A percentile compares a stretch with the other conserved stretches of the same genome.
phyloP scores from a whole-genome alignment of 2,113 vertebrate species.

The Oryzias curvinotus region DNA sequence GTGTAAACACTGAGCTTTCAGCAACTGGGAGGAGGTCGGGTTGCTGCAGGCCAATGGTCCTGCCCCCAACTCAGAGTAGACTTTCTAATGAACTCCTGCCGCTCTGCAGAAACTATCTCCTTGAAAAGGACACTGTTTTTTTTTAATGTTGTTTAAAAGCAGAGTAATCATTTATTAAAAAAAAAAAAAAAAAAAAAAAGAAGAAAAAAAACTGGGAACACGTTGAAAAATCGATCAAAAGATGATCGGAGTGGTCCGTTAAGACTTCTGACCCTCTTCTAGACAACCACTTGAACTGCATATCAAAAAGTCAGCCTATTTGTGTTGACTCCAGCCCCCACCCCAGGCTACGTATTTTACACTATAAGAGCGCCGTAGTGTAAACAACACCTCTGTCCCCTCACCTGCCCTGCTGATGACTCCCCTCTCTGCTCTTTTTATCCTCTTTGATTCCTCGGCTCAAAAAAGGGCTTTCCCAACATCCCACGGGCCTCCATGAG shows the following conservation, averaged over 20 bases:
- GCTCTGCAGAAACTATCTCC: too few species aligned
- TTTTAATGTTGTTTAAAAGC: too few species aligned
- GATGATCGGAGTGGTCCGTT: background rate
- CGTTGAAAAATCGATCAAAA: too few species aligned
- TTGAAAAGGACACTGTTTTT: too few species aligned
- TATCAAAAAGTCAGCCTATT: slow-evolving; percentile 2
- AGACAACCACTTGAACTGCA: slow-evolving; percentile 11
- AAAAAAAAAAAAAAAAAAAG: too few species aligned
- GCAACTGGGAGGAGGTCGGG: too few species aligned
- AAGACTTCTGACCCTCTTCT: slow-evolving; percentile 23
- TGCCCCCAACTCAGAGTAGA: too few species aligned
- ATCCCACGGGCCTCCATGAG: slow-evolving; percentile 39
- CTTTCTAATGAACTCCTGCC: too few species aligned
- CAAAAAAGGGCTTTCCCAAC: slow-evolving; percentile 57
- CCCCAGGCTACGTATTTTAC: background rate
- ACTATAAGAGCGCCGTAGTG: slow-evolving; percentile 5
- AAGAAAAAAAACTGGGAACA: too few species aligned
- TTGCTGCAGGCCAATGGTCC: too few species aligned
- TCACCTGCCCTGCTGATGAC: slow-evolving; percentile 27
- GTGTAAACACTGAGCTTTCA: too few species aligned
- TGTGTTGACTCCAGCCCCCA: slow-evolving; percentile 6
- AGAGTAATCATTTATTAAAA: too few species aligned
- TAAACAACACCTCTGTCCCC: slow-evolving; percentile 40
- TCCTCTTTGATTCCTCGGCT: slow-evolving; percentile 54
- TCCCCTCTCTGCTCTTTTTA: slow-evolving; percentile 31